Base-by-base conservation (phyloP, 1,140 invertebrate genomes). In the Penaeus vannamei region DNA sequence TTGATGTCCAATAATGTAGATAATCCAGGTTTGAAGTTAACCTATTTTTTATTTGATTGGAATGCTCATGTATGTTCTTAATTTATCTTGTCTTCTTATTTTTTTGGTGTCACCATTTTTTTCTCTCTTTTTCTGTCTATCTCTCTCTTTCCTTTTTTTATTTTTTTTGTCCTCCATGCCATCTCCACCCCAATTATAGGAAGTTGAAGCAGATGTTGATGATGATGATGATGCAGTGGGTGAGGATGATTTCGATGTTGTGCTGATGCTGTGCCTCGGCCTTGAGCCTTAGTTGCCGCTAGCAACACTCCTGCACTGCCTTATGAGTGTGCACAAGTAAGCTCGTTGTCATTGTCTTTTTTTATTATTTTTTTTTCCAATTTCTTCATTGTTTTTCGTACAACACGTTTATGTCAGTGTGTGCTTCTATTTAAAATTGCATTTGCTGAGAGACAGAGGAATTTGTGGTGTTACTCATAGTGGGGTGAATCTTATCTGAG, bases 251-350 rank as follows among this genome's bases (percentile, higher is more conserved):
- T 42, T 66, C 29, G 62, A 84, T 84, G 36, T 84, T 84, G 83
- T 84, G 83, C 83, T 84, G 83, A 69, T 69, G 83, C 60, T 69
- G 83, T 66, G 19, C 83, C 62, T 69, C 46, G 83, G 83, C 64
- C 83, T 84, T 84, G 32, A 84, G n/a, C 26, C 64, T 32, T 84
- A 84, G 69, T 60, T 84, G 83, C 83, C 69, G 64, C 83, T 84
- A 84, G 62, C 83, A 84, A 84, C 61, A 84, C 83, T 84, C 46
- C 83, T 84, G 83, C 83, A 46, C 83, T 84, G 83, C 61, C 83
- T 84, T 84, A 17, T 84, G 19, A 69, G n/a, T 69, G 61, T 84
- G n/a, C 23, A 66, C 83, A 84, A 84, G 83, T 84, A 84, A 84
- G 83, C 83, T 66, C 14, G 32, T 61, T 64, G 46, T 69, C 36